phyloP scores from a whole-genome alignment of 1,140 invertebrate genomes.

The Drosophila subobscura region DNA sequence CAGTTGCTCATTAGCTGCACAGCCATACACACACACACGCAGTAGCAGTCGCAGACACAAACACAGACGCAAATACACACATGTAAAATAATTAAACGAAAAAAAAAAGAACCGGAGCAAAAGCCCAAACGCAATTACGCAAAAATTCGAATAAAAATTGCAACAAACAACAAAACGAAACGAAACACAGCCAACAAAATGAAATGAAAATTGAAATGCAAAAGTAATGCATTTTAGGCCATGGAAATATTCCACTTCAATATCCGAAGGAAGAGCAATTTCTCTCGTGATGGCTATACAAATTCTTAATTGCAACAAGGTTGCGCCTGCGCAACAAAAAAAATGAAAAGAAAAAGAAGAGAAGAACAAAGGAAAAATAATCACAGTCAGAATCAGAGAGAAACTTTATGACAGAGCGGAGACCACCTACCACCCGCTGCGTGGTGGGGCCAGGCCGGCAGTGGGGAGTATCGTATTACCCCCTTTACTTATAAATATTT shows the following conservation, averaged over 20 bases:
- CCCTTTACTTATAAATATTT: constrained; percentile 61
- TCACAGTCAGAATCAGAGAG: constrained; percentile 15
- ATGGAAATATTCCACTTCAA: too few relatives aligned
- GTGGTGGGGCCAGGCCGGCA: neutral
- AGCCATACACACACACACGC: constrained; percentile 6
- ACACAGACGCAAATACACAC: constrained; percentile 16
- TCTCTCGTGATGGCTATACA: neutral
- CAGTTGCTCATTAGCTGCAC: constrained; percentile 70
- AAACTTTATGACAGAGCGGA: neutral
- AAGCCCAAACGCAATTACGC: constrained; percentile 58
- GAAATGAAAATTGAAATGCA: constrained; percentile 31
- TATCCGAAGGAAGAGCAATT: too few relatives aligned
- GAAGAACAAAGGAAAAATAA: neutral
- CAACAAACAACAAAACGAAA: constrained; percentile 16
- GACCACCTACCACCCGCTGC: neutral
- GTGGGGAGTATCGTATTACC: constrained; percentile 6
- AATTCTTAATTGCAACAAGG: constrained; percentile 15
- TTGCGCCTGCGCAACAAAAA: constrained; percentile 45
- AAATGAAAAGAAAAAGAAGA: constrained; percentile 2
- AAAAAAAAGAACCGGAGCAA: constrained; percentile 15
- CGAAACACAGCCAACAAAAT: constrained; percentile 12
- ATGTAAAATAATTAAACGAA: constrained; percentile 28
- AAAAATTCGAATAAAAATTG: constrained; percentile 70
- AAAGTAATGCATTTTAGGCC: neutral
- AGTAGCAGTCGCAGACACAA: constrained; percentile 9